phyloP scores from a whole-genome alignment of 2,888 invertebrate species.

The Acanthosepion esculentum region DNA sequence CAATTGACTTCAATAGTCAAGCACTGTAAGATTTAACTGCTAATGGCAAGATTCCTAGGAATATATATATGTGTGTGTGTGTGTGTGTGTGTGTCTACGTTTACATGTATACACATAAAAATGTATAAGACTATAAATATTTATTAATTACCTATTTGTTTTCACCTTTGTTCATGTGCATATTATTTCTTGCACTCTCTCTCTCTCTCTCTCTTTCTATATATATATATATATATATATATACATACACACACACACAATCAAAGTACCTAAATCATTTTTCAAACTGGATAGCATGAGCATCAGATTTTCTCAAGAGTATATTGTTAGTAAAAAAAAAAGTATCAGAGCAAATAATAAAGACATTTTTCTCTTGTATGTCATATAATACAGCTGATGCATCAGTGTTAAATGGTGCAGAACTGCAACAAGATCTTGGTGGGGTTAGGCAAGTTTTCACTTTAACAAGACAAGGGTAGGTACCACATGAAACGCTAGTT shows the following conservation, averaged over 20 bases:
- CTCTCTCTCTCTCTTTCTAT: too few relatives aligned
- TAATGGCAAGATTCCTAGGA: too few relatives aligned
- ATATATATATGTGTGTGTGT: not conserved
- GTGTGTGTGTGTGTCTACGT: too few relatives aligned
- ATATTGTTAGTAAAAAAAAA: not conserved
- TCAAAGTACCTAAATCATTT: not conserved
- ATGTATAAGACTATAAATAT: too few relatives aligned
- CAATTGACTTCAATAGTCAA: too few relatives aligned
- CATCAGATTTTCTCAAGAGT: slow-evolving; percentile 33
- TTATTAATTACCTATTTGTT: not conserved
- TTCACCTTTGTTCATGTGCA: not conserved
- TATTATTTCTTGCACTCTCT: not conserved
- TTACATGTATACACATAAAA: not conserved
- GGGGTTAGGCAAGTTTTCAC: not conserved
- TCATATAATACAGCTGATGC: not conserved
- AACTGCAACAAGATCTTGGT: not conserved
- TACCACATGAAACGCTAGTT: not conserved
- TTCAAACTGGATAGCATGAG: not conserved
- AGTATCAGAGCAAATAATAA: not conserved
- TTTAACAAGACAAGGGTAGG: not conserved
- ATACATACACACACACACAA: too few relatives aligned
- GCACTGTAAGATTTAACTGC: too few relatives aligned
- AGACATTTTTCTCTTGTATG: not conserved
- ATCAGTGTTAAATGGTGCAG: not conserved
- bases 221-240: too few relatives aligned